Conservation (phyloP, 2,113 vertebrate genomes). For the Cheirogaleus medius region DNA sequence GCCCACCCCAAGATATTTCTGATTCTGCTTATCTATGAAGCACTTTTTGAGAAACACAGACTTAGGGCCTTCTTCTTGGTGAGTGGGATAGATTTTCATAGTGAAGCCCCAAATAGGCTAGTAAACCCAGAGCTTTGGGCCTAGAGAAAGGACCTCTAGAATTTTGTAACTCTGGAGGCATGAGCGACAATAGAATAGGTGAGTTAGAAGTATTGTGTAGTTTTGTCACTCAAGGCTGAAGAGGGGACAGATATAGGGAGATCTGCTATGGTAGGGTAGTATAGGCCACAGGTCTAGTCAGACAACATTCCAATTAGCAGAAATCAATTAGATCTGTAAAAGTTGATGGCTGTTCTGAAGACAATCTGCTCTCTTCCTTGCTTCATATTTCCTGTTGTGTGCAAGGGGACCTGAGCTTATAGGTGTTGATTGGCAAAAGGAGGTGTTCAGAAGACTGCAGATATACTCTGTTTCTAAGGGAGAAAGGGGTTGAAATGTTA, state of each 20-base stretch:
- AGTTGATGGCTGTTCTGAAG: neutral
- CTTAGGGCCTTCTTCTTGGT: neutral
- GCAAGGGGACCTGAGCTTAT: neutral
- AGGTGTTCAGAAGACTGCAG: neutral
- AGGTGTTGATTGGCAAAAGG: constrained; percentile 21
- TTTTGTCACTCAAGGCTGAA: neutral
- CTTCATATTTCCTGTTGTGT: neutral
- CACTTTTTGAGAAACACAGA: neutral
- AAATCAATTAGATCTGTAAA: constrained; percentile 8
- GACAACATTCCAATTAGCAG: constrained; percentile 2
- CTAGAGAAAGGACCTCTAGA: neutral
- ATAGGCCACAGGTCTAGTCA: neutral
- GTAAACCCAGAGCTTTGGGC: neutral
- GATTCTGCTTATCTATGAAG: neutral
- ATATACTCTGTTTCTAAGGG: neutral
- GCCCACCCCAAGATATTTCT: neutral
- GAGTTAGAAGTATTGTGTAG: neutral
- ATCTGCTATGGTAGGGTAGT: neutral
- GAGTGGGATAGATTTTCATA: neutral
- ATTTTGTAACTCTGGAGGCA: neutral
- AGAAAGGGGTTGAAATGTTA: neutral
- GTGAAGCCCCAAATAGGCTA: neutral
- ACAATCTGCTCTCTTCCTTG: neutral
- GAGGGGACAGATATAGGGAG: neutral
- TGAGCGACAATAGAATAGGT: neutral